Evolutionary conservation across 2,113 vertebrate species (phyloP).

Genomic region (Falcunculus frontatus): DNA sequence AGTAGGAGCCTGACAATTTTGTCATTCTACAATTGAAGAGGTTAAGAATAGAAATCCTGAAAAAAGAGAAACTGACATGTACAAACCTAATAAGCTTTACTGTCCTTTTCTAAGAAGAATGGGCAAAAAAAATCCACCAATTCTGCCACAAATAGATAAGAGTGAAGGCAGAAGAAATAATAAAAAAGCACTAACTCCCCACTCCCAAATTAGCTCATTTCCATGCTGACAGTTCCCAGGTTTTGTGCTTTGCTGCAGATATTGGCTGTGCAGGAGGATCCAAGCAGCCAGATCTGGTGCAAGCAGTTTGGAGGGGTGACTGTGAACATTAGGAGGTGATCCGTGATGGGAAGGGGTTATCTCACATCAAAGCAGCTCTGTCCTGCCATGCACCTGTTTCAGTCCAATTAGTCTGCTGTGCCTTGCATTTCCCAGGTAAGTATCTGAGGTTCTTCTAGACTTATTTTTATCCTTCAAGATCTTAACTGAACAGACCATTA

Average conservation of each 20-base stretch:
- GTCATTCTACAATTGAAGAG: not conserved
- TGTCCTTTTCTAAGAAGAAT: not conserved
- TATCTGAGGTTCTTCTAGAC: not conserved
- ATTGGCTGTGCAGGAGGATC: not conserved
- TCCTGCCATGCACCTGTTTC: not conserved
- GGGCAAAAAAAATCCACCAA: not conserved
- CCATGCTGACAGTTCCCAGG: not conserved
- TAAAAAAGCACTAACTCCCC: not conserved
- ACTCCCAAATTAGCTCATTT: not conserved
- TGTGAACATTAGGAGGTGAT: not conserved
- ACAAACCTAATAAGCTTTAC: not conserved
- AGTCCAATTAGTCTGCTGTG: not conserved
- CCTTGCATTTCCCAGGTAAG: not conserved
- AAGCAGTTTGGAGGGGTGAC: not conserved
- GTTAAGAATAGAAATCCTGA: slow-evolving; percentile 15
- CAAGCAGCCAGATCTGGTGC: not conserved
- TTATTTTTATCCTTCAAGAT: not conserved
- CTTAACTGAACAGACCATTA: not conserved
- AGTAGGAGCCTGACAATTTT: not conserved
- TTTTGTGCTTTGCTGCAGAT: not conserved
- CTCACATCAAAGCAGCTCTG: not conserved
- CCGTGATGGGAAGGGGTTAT: not conserved
- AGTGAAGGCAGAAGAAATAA: not conserved
- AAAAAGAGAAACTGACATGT: not conserved
- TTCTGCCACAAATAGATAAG: not conserved